Conservation (phyloP, 2,113 vertebrate species). For the Nicator chloris region DNA sequence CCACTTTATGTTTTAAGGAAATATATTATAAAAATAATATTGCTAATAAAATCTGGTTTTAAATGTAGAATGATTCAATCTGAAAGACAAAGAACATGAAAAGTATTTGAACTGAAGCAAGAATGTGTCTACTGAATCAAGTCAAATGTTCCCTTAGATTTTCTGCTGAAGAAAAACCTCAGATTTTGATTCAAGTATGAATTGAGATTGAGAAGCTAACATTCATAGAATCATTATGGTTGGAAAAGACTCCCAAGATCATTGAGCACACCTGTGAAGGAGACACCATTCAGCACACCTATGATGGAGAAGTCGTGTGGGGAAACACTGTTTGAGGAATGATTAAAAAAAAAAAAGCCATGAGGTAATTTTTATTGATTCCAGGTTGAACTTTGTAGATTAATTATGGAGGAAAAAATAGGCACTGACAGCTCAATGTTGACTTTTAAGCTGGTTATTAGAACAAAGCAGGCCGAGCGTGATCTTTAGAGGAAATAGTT, state of each 20-base stretch:
- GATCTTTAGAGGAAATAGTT: slow-evolving; percentile 53
- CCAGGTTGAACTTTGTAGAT: slow-evolving; percentile 5
- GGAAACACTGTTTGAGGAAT: background rate
- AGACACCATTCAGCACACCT: background rate
- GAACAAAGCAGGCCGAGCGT: background rate
- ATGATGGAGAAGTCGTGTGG: background rate
- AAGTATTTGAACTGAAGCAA: background rate
- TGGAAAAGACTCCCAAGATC: background rate
- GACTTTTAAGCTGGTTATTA: slow-evolving; percentile 43
- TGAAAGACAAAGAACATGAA: background rate
- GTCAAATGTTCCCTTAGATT: background rate
- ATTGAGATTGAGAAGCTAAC: background rate
- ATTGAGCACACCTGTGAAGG: no score
- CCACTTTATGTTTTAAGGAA: background rate
- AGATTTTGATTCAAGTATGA: background rate
- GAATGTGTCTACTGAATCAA: background rate
- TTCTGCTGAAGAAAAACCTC: background rate
- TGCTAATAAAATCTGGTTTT: background rate
- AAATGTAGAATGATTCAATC: background rate
- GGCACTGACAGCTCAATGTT: slow-evolving; percentile 26
- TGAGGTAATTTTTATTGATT: slow-evolving; percentile 17
- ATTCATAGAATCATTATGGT: background rate
- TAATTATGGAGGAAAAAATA: background rate
- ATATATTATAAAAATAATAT: background rate
- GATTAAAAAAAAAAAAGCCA: background rate